Conservation (phyloP, 2,797 vertebrate species). For the Balearica regulorum region DNA sequence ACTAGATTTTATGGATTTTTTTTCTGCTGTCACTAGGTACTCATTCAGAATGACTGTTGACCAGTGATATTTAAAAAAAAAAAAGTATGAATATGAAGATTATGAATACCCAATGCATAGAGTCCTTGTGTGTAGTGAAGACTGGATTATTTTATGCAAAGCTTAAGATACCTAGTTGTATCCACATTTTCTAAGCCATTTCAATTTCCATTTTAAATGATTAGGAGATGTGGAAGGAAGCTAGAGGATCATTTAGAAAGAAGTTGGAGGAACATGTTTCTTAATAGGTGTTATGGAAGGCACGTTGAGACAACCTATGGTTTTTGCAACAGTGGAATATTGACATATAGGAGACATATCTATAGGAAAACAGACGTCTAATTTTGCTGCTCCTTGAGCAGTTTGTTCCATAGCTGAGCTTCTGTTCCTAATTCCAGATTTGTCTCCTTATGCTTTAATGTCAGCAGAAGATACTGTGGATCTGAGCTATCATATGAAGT, state of each 20-base stretch:
- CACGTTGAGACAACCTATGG: not conserved
- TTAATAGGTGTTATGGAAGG: not conserved
- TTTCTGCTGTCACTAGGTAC: not conserved
- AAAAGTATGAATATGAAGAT: accelerated
- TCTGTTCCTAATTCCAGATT: not conserved
- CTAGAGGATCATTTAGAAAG: not conserved
- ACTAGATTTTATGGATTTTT: not conserved
- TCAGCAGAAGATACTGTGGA: not conserved
- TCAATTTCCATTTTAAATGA: not conserved
- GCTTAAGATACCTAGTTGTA: not conserved
- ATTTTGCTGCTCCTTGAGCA: not conserved
- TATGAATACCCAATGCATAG: not conserved
- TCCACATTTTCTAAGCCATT: not conserved
- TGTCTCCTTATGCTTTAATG: not conserved
- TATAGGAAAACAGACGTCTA: not conserved
- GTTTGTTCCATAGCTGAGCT: not conserved
- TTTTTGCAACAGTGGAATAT: not conserved
- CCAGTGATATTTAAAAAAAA: not conserved
- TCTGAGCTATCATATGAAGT: not conserved
- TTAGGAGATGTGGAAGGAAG: not conserved
- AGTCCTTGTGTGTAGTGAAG: not conserved
- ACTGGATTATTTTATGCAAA: not conserved
- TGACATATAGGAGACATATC: not conserved
- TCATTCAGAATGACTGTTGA: not conserved
- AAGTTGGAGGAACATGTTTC: not conserved